These are phyloP conservation scores for Lepus americanus DNA, from an alignment of 2,113 vertebrate genomes.

Conservation along the genomic window DNA sequence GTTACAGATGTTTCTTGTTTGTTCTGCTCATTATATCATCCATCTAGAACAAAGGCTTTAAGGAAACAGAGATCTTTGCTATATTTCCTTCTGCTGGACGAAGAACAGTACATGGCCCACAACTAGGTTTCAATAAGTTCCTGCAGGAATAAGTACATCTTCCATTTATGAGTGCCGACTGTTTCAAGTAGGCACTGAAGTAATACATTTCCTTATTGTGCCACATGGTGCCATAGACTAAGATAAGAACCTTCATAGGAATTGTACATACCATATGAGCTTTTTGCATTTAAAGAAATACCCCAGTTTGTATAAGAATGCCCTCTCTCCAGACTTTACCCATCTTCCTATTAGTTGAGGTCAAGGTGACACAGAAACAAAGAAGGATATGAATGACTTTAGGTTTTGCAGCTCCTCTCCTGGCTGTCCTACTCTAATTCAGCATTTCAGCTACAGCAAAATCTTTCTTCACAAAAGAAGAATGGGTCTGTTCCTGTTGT, in stretches of 20 bases:
- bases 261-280: background rate
- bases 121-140: background rate
- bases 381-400: background rate
- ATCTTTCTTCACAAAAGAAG: background rate
- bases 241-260: background rate
- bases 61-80: background rate
- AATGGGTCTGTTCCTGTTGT: background rate
- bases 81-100: background rate
- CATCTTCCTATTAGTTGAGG: background rate
- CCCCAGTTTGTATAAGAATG: background rate
- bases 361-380: background rate
- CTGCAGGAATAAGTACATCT: background rate
- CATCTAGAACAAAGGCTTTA: background rate
- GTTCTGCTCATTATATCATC: background rate
- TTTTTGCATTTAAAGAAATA: constrained; percentile 31
- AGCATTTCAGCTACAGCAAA: background rate
- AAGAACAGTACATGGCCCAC: background rate
- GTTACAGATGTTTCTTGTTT: background rate
- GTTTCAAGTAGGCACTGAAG: background rate
- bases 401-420: background rate
- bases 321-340: background rate
- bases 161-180: background rate
- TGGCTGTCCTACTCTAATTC: background rate
- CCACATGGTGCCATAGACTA: background rate
- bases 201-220: background rate